Percentiles rank a stretch among this genome's conserved stretches.
Evolutionary conservation across 1,140 invertebrate species (phyloP).

Genomic region (Bombus pascuorum): DNA sequence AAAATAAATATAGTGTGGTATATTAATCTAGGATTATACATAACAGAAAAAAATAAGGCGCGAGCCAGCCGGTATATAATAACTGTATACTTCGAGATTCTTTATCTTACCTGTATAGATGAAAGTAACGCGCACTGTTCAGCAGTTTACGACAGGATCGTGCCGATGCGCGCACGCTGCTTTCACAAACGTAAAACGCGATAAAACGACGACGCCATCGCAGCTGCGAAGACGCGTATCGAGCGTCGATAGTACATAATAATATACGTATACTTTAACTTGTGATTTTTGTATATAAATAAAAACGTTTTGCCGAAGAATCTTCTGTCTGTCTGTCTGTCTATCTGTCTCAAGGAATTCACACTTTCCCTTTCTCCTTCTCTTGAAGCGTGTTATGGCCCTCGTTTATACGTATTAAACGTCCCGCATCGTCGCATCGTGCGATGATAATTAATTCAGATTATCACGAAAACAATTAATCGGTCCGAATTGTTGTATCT

Average conservation of each 20-base stretch:
- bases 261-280: slow-evolving; percentile 67
- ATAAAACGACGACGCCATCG: slow-evolving; percentile 49
- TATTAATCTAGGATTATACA: slow-evolving; percentile 69
- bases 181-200: slow-evolving; percentile 53
- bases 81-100: slow-evolving; percentile 60
- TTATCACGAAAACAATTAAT: background rate
- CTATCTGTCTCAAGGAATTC: background rate
- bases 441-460: too few species aligned
- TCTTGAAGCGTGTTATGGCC: accelerated
- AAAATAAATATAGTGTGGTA: slow-evolving; percentile 73
- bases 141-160: slow-evolving; percentile 56
- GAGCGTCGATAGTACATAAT: slow-evolving; percentile 63
- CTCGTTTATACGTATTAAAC: too few species aligned
- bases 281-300: slow-evolving; percentile 80
- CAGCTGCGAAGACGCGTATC: slow-evolving; percentile 52
- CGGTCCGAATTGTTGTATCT: background rate
- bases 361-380: too few species aligned
- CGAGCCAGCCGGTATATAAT: slow-evolving; percentile 56
- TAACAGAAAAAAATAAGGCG: slow-evolving; percentile 58
- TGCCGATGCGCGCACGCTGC: slow-evolving; percentile 59
- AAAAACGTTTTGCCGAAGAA: slow-evolving; percentile 71
- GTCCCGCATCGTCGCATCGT: too few species aligned
- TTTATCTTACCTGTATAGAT: slow-evolving; percentile 61
- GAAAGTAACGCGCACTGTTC: slow-evolving; percentile 65
- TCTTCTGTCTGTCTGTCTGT: background rate